A percentile compares a stretch with the other conserved stretches of the same genome.
Conservation (phyloP, 2,888 invertebrate species). For the Perizoma affinitatum region DNA sequence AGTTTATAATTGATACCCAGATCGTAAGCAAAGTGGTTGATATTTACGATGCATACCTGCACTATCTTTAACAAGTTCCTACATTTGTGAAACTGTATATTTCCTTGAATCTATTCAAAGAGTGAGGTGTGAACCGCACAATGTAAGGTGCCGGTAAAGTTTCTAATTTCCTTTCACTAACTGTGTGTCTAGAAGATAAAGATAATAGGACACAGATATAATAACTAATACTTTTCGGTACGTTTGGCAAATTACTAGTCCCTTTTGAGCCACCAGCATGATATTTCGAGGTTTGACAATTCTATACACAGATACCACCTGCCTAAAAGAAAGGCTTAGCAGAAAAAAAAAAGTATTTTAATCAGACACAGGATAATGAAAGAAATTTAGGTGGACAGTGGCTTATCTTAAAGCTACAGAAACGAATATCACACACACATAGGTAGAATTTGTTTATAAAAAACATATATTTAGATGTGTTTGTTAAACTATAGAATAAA, state of each 20-base stretch:
- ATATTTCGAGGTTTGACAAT: neutral
- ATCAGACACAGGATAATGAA: neutral
- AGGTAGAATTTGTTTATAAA: too few species aligned
- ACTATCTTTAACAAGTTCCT: too few species aligned
- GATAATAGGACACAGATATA: slow-evolving; percentile 26
- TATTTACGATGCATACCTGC: too few species aligned
- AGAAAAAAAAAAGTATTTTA: slow-evolving; percentile 1
- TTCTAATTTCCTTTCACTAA: slow-evolving; percentile 17
- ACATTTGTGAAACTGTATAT: neutral
- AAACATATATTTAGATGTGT: neutral
- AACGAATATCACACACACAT: too few species aligned
- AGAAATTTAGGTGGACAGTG: too few species aligned
- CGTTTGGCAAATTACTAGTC: slow-evolving; percentile 5
- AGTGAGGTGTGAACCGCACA: neutral
- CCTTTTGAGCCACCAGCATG: slow-evolving; percentile 3
- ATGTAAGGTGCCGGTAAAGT: neutral
- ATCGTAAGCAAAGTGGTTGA: too few species aligned
- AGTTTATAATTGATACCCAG: too few species aligned
- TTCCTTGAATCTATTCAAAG: neutral
- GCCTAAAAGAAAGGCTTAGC: too few species aligned
- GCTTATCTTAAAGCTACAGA: too few species aligned
- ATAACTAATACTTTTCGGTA: slow-evolving; percentile 26
- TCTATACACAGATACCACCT: too few species aligned
- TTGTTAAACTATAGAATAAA: too few species aligned
- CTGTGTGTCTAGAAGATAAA: slow-evolving; percentile 15